phyloP scores from a whole-genome alignment of 2,888 invertebrate genomes.

The Parthenolecanium corni region DNA sequence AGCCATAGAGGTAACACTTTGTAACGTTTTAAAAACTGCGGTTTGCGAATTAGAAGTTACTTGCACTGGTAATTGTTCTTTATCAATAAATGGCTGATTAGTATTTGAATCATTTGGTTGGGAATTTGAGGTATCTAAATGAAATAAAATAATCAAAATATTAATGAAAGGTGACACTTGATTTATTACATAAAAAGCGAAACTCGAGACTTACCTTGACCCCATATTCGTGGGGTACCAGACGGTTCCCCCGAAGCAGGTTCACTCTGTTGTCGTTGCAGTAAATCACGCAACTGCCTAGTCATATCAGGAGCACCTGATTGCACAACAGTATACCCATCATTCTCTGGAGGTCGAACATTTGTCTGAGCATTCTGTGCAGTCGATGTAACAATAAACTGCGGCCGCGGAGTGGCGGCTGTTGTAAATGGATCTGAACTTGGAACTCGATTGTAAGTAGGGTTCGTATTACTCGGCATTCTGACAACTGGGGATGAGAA shows the following conservation, averaged over 20 bases:
- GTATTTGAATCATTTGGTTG: conserved; percentile 7
- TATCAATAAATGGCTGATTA: conserved; percentile 22
- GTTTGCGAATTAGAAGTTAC: background rate
- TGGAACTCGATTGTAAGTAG: conserved; percentile 29
- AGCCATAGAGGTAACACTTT: conserved; percentile 33
- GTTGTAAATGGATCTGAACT: conserved; percentile 17
- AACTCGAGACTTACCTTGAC: background rate
- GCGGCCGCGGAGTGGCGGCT: conserved; percentile 9
- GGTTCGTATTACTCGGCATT: conserved; percentile 4
- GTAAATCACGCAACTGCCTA: conserved; percentile 64
- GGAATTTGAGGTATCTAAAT: conserved; percentile 1
- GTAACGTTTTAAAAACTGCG: conserved; percentile 23
- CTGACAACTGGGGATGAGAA: conserved; percentile 23
- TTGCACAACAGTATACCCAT: conserved; percentile 13
- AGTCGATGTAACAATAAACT: conserved; percentile 37
- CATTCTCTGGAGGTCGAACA: conserved; percentile 15
- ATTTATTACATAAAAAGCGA: background rate
- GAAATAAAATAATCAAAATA: background rate
- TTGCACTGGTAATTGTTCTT: conserved; percentile 28
- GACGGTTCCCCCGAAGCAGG: conserved; percentile 40
- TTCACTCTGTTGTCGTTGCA: conserved; percentile 62
- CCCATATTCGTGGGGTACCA: conserved; percentile 11
- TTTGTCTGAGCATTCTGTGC: conserved; percentile 11
- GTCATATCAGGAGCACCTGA: conserved; percentile 44
- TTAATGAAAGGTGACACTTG: background rate